Evolutionary conservation across 1,140 invertebrate species (phyloP), one percentile per base, ranked within the genome.

Genomic region (Drosophila kohkoa): DNA sequence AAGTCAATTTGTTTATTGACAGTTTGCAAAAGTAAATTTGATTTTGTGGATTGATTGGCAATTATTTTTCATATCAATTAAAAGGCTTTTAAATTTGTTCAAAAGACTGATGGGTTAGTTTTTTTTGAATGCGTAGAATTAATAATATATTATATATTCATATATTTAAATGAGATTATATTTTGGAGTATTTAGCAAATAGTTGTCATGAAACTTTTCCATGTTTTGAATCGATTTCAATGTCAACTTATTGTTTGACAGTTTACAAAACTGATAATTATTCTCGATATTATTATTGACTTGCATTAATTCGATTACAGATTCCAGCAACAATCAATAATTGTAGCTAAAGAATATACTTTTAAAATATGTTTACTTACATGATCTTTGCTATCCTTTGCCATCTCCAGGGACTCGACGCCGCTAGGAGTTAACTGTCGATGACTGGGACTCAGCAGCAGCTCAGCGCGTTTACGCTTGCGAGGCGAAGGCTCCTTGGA

Each of bases 391-490:
- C 57, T 57, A 10, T 75, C 79, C 45, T 76, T 79, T 8, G 5
- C n/a, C 11, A n/a, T 41, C 62, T 10, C 41, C 4, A 5, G 59
- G 0, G 63, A 54, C 32, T 88, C 91, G 8, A 90, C 6, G 1
- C 69, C 68, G 11, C 82, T 76, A 1, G 92, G 92, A 3, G 91
- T 92, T 10, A 92, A 81, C 66, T 92, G 90, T 4, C 90, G 67
- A 71, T 92, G 92, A 16, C 83, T 91, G 1, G 92, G 91, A 78
- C 90, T 92, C 0, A 92, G 76, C 30, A 91, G 28, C 0, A 92
- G 48, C 41, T 88, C 92, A 4, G 86, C 88, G 11, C 85, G 75
- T 58, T 87, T 90, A 7, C 82, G 76, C 20, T 91, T 92, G 38
- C 88, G 75, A 0, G 89, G 90, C 25, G 89, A 90, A 1, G 77